Evolutionary conservation across 2,797 vertebrate genomes (phyloP), one percentile per base, ranked within the genome.

Genomic region (Tadarida brasiliensis): DNA sequence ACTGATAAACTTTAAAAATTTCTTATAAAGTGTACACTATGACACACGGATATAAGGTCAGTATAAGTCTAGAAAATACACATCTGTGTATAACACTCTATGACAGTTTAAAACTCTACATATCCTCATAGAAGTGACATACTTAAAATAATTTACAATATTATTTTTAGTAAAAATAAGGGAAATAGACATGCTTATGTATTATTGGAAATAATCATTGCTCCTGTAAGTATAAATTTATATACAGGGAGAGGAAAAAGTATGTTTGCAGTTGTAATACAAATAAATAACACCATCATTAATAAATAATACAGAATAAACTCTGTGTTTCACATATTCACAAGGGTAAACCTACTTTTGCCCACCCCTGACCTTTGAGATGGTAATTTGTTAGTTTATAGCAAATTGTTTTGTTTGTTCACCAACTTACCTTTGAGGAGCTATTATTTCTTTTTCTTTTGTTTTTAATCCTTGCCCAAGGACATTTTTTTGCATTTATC

Each of bases 361-460:
- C 19, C 3, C 30, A 33, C 17, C 5, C 30, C 19, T 54, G 19
- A 54, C 22, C 74, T 54, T 33, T 5, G 19, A 77, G 28, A 76
- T 77, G 28, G 30, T 77, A 77, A 1, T n/a, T 77, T 54, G 49
- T 12, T 54, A 20, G 49, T 77, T 33, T 56, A 77, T 15, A 77
- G 49, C 16, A 77, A 20, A 33, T 77, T 80, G 0, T 51, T 78
- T 56, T 51, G 4, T 57, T 57, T 85, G 22, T 35, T 80, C 5
- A 54, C 0, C 63, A 33, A 71, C 7, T 59, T 86, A 20, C 15
- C 14, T 89, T 51, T 33, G 56, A 84, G 35, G 11, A 83, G 17
- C 14, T 76, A 8, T 70, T 80, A 73, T 59, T 87, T 93, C 47
- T 71, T 71, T n/a, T n/a, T n/a, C n/a, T n/a, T n/a, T n/a, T n/a